Conservation (phyloP, 1,140 invertebrate genomes). For the Scaptomyza pallida region DNA sequence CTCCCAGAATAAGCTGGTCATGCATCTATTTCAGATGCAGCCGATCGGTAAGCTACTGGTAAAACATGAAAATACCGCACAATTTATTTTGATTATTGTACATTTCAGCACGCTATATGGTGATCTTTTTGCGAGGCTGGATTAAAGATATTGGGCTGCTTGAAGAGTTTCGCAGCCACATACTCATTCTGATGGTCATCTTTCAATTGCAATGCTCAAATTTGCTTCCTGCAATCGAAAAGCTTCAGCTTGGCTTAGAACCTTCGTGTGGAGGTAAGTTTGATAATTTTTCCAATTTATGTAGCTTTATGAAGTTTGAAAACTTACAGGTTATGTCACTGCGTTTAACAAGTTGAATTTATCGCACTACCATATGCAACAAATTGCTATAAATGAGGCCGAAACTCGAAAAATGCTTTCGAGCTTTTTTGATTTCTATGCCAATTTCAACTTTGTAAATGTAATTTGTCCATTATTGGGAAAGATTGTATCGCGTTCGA, state of each 20-base stretch:
- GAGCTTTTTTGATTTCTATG: too few species aligned
- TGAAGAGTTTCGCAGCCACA: slow-evolving; percentile 21
- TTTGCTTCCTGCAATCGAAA: slow-evolving; percentile 18
- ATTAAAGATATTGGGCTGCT: neutral
- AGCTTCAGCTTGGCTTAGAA: slow-evolving; percentile 1
- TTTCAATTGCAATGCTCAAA: slow-evolving; percentile 32
- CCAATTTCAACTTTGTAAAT: too few species aligned
- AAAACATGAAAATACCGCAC: neutral
- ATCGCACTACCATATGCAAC: too few species aligned
- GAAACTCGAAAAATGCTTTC: too few species aligned
- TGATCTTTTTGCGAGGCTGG: slow-evolving; percentile 41
- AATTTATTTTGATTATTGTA: neutral
- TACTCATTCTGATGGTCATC: slow-evolving; percentile 44
- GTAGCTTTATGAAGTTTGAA: neutral
- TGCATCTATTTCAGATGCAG: slow-evolving; percentile 41
- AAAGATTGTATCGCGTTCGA: too few species aligned
- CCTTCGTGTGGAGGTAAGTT: slow-evolving; percentile 28
- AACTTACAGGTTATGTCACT: slow-evolving; percentile 25
- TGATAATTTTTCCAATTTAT: neutral
- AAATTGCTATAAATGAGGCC: too few species aligned
- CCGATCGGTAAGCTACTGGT: slow-evolving; percentile 14
- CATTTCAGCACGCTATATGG: slow-evolving; percentile 51
- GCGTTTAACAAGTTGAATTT: neutral
- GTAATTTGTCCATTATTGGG: too few species aligned
- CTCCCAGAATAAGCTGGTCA: slow-evolving; percentile 37